Percentiles rank a stretch among this genome's conserved stretches.
Conservation (phyloP, 2,888 invertebrate genomes). For the Hyalella azteca region DNA sequence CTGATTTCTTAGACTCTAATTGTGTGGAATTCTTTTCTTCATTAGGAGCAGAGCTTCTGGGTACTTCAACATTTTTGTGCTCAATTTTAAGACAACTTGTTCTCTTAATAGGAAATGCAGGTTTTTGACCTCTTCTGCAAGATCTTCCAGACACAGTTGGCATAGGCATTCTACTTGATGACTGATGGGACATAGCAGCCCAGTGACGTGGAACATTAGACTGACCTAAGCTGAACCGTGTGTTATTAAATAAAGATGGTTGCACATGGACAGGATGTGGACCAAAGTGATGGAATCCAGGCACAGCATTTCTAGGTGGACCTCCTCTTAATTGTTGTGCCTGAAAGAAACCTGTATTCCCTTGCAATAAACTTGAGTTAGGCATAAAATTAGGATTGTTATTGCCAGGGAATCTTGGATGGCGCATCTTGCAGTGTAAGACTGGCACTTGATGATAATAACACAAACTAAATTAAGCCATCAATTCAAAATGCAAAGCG, state of each 20-base stretch:
- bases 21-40: background rate
- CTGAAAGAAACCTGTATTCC: background rate
- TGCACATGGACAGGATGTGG: background rate
- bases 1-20: background rate
- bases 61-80: too few relatives aligned
- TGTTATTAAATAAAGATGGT: background rate
- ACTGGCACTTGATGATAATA: too few relatives aligned
- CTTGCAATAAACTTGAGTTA: background rate
- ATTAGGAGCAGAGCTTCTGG: background rate
- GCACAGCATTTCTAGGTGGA: background rate
- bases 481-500: too few relatives aligned
- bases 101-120: too few relatives aligned
- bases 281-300: background rate
- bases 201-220: too few relatives aligned
- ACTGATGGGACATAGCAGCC: too few relatives aligned
- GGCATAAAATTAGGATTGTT: background rate
- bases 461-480: too few relatives aligned
- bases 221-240: too few relatives aligned
- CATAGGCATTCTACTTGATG: too few relatives aligned
- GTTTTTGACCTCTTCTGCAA: too few relatives aligned
- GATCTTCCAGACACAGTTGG: too few relatives aligned
- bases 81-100: too few relatives aligned
- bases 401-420: background rate
- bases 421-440: slow-evolving; percentile 11
- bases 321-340: background rate